Evolutionary conservation across 2,113 vertebrate genomes (phyloP), one percentile per base, ranked within the genome.

Genomic region (Apteryx mantelli): DNA sequence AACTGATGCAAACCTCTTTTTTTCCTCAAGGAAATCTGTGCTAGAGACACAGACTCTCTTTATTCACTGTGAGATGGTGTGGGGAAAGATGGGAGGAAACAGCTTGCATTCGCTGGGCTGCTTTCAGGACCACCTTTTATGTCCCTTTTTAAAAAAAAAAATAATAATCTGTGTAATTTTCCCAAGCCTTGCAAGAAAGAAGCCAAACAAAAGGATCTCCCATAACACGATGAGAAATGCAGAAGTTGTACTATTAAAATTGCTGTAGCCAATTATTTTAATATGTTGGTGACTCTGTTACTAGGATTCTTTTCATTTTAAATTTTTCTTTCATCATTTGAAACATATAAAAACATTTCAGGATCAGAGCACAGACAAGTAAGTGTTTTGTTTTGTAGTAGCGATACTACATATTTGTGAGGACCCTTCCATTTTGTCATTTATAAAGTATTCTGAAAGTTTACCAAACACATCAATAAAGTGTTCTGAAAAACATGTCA

Each of bases 21-120:
- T 89, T 86, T 50, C 84, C 74, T 77, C 6, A 5, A 88, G 63
- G 69, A 95, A 88, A 77, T 88, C 61, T 82, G 66, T 94, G 70
- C 87, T 86, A 56, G 55, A 80, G 82, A 90, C 68, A 84, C 73
- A 86, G 80, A 86, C 87, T 95, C 44, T 61, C 46, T 94, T 93
- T 94, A 82, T 96, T 96, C 76, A 26, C n/a, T 86, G 48, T 63
- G 76, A 95, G 64, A 30, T 82, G 69, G 69, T 44, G 25, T 88
- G 60, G 64, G 38, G 20, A 44, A 78, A 48, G 48, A 73, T 8
- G 2, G 71, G 58, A 96, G 42, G 52, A 78, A 95, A 78, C 14
- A 53, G 42, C 38, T 91, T 89, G 60, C 50, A 22, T 66, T 90
- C 1, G 1, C 40, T 73, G 38, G 53, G 61, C 60, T 95, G n/a